Evolutionary conservation across 2,797 vertebrate species (phyloP), one percentile per base, ranked within the genome.

Genomic region (Distichodus sexfasciatus): DNA sequence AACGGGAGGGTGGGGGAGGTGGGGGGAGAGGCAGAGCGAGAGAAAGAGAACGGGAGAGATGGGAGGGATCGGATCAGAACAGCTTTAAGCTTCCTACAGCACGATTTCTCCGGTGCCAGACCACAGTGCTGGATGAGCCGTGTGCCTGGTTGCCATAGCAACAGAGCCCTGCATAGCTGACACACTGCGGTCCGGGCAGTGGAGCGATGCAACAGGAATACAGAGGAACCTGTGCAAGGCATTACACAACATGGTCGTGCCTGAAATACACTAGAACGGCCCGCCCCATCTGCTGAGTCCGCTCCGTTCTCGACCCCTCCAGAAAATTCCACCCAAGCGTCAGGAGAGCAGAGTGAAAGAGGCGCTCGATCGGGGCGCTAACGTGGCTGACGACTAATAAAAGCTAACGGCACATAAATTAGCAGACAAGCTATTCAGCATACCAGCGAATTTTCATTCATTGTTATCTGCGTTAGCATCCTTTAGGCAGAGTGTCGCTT

Each of bases 81-180:
- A 48, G 33, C 55, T 57, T 62, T 77, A 83, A 77, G 83, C 84
- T 86, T 88, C 84, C 82, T 87, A 85, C 87, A 85, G 86, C 88
- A 87, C 86, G 83, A 87, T 85, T 90, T 85, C 74, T 82, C 79
- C 86, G 85, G 87, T 59, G 84, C 80, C 81, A 83, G 85, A 85
- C 86, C 75, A 74, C 67, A 70, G 83, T 86, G 83, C 85, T 85
- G 87, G 83, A 84, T 87, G 86, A 86, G 86, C 88, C 88, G 85
- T 89, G 89, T 90, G 89, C 87, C 85, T 75, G 19, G 82, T 91
- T 88, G 75, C 87, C 88, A 88, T 88, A 83, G 89, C 84, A 91
- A 92, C 90, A 87, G 85, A 86, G 82, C 85, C 86, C 88, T 84
- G 88, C 86, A 88, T 87, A 86, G 85, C 85, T 80, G 83, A 86